Conservation (phyloP, 2,113 vertebrate species). For the Nanorana parkeri region DNA sequence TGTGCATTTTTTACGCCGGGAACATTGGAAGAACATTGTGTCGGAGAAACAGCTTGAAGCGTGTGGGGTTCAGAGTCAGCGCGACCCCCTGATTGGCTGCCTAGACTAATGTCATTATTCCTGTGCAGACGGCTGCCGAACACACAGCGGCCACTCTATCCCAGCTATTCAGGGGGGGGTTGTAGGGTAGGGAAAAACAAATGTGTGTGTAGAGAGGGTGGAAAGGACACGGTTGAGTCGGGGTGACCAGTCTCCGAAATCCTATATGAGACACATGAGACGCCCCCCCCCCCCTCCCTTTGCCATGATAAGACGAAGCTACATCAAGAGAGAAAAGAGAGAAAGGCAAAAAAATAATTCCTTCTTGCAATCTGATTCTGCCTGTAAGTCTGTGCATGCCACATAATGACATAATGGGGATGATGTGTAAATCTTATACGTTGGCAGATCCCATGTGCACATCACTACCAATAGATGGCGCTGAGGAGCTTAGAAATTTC, state of each 20-base stretch:
- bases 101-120: constrained; percentile 18
- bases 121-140: constrained; percentile 4
- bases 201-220: background rate
- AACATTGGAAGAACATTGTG: constrained; percentile 55
- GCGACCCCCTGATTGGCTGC: constrained; percentile 27
- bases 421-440: too few relatives aligned
- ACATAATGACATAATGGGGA: too few relatives aligned
- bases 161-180: background rate
- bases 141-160: background rate
- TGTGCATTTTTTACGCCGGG: constrained; percentile 44
- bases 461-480: too few relatives aligned
- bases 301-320: too few relatives aligned
- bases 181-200: background rate
- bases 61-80: constrained; percentile 2
- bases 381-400: too few relatives aligned
- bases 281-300: too few relatives aligned
- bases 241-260: background rate
- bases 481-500: too few relatives aligned
- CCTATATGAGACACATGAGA: background rate
- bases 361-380: too few relatives aligned
- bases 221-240: background rate
- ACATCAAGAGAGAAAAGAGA: too few relatives aligned
- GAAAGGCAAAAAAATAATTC: too few relatives aligned
- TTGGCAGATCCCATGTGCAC: too few relatives aligned
- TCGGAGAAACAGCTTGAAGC: constrained; percentile 47